phyloP scores from a whole-genome alignment of 2,888 invertebrate genomes.

The Synergus japonicus region DNA sequence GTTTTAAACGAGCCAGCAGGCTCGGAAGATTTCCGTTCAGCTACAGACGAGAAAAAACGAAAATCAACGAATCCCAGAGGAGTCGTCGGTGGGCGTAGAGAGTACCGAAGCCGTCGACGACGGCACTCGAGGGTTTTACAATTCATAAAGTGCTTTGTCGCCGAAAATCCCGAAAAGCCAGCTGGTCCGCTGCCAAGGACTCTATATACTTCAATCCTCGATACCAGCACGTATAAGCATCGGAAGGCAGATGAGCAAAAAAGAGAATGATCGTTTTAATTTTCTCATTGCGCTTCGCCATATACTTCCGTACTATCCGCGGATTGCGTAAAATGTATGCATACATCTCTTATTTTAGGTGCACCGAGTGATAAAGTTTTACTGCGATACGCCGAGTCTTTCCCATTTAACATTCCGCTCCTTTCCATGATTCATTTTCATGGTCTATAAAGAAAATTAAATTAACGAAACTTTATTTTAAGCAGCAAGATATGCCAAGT shows the following conservation, averaged over 20 bases:
- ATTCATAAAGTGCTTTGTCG: slow-evolving; percentile 70
- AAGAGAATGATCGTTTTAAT: slow-evolving; percentile 54
- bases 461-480: background rate
- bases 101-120: slow-evolving; percentile 49
- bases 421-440: slow-evolving; percentile 1
- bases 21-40: slow-evolving; percentile 41
- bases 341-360: slow-evolving; percentile 19
- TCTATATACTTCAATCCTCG: slow-evolving; percentile 42
- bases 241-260: slow-evolving; percentile 39
- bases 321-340: slow-evolving; percentile 4
- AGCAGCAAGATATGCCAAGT: background rate
- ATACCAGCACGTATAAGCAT: slow-evolving; percentile 47
- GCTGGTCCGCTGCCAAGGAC: slow-evolving; percentile 60
- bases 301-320: background rate
- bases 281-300: slow-evolving; percentile 56
- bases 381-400: background rate
- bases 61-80: slow-evolving; percentile 49
- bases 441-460: slow-evolving; percentile 6
- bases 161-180: slow-evolving; percentile 60
- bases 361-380: background rate
- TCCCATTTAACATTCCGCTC: background rate
- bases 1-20: slow-evolving; percentile 43
- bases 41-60: slow-evolving; percentile 60
- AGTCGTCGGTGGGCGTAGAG: slow-evolving; percentile 27
- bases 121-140: slow-evolving; percentile 62